Base-by-base conservation (phyloP, 2,888 invertebrate genomes). In the Lasius platythorax region DNA sequence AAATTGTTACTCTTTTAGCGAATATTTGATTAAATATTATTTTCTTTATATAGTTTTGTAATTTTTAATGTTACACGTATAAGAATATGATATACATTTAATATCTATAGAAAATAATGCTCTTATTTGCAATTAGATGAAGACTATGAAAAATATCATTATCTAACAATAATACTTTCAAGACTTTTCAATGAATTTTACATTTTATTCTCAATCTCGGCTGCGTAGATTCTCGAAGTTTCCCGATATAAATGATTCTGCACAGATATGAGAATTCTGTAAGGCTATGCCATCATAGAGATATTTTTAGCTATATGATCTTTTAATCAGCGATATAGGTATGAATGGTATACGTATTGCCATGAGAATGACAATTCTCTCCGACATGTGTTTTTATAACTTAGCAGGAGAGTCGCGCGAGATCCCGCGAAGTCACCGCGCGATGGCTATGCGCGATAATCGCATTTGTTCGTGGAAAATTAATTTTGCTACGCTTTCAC, bases 401-500 rank as follows among this genome's bases (percentile, higher is more conserved):
- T 58, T 78, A 28, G 18, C 18, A 37, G 15, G 43, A 70, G 56
- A 70, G 12, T 73, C 40, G 23, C n/a, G 23, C 23, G 23, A 23
- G 72, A 43, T 75, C 46, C 58, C 63, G 15, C 23, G 68, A 70
- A 79, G 79, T 70, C 58, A 68, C 61, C 78, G 74, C n/a, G 46
- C 74, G 79, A 81, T 81, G 70, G 33, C 37, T 68, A 11, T 15
- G 70, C 40, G 30, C 43, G 78, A 78, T 78, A 78, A 68, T 4
- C 66, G 46, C 43, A 11, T 43, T 58, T 11, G 78, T 78, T 78
- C 70, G 68, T 78, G 78, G 78, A 78, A 78, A 78, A 78, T 78
- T 78, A 78, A 78, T 70, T 78, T 78, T 23, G 70, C 78, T 58
- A 82, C 66, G 82, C 76, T 82, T 82, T 75, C 75, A 75, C 82